These are phyloP conservation scores for Asteroscopus sphinx DNA, from an alignment of 2,888 invertebrate genomes.

Conservation along the genomic window DNA sequence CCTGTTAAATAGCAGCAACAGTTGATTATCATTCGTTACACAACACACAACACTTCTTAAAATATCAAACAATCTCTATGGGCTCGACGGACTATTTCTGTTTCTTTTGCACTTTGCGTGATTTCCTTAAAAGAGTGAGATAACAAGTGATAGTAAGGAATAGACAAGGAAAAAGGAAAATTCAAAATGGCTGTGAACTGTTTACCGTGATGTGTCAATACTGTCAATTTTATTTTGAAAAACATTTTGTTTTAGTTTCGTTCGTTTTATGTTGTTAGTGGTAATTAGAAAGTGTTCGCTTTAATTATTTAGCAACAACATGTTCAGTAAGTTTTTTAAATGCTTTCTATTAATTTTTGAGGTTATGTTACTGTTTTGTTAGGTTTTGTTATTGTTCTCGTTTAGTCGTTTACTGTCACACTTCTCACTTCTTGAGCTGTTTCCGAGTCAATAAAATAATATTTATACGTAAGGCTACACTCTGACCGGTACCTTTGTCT, in stretches of 20 bases:
- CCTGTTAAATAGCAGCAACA: too few species aligned
- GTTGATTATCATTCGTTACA: not conserved
- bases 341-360: conserved; percentile 19
- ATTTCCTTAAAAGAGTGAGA: conserved; percentile 3
- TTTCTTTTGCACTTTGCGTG: conserved; percentile 12
- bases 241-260: conserved; percentile 3
- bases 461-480: too few species aligned
- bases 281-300: not conserved
- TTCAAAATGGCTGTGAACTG: conserved; percentile 15
- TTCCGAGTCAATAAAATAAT: too few species aligned
- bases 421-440: not conserved
- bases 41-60: conserved; percentile 21
- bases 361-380: conserved; percentile 56
- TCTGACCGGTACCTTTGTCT: too few species aligned
- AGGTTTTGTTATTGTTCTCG: conserved; percentile 45
- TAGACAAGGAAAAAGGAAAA: conserved; percentile 4
- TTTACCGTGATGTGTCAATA: conserved; percentile 45
- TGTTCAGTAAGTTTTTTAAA: conserved; percentile 35
- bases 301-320: not conserved
- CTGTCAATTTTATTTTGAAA: conserved; percentile 36
- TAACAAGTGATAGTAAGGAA: not conserved
- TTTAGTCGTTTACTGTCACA: not conserved
- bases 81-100: not conserved
- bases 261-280: conserved; percentile 1
- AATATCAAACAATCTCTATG: too few species aligned